A percentile compares a stretch with the other conserved stretches of the same genome.
Conservation (phyloP, 2,888 invertebrate genomes). For the Prosopocoilus inquinatus region DNA sequence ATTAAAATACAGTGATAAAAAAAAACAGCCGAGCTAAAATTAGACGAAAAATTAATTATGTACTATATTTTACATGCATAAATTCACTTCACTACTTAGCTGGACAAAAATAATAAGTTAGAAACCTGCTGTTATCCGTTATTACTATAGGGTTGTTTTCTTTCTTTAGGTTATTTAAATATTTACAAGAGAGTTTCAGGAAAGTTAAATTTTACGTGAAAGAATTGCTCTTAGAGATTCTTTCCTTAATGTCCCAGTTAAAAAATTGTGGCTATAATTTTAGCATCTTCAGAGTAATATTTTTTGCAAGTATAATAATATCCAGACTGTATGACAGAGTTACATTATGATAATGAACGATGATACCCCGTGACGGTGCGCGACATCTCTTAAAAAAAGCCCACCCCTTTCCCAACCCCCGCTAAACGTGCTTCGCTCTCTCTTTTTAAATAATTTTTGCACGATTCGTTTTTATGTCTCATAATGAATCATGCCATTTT, state of each 20-base stretch:
- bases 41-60: too few relatives aligned
- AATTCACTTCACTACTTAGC: too few relatives aligned
- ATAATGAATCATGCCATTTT: constrained; percentile 19
- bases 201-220: too few relatives aligned
- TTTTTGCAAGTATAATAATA: constrained; percentile 21
- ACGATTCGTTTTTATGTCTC: constrained; percentile 13
- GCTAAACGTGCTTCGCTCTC: constrained; percentile 1
- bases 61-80: too few relatives aligned
- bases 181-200: too few relatives aligned
- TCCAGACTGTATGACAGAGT: constrained; percentile 20
- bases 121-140: too few relatives aligned
- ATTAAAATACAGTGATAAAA: not conserved
- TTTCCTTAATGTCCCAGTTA: not conserved
- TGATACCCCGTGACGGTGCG: constrained; percentile 37
- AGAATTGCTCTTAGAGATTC: not conserved
- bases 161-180: too few relatives aligned
- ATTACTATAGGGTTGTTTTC: too few relatives aligned
- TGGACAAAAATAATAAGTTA: too few relatives aligned
- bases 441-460: constrained; percentile 20
- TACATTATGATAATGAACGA: constrained; percentile 38
- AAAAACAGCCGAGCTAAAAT: too few relatives aligned
- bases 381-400: constrained; percentile 26
- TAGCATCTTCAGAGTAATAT: constrained; percentile 11
- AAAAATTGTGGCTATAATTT: constrained; percentile 21
- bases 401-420: constrained; percentile 4